Percentiles rank a stretch among this genome's conserved stretches.
phyloP scores from a whole-genome alignment of 2,888 invertebrate species.

The Limnephilus auricula region DNA sequence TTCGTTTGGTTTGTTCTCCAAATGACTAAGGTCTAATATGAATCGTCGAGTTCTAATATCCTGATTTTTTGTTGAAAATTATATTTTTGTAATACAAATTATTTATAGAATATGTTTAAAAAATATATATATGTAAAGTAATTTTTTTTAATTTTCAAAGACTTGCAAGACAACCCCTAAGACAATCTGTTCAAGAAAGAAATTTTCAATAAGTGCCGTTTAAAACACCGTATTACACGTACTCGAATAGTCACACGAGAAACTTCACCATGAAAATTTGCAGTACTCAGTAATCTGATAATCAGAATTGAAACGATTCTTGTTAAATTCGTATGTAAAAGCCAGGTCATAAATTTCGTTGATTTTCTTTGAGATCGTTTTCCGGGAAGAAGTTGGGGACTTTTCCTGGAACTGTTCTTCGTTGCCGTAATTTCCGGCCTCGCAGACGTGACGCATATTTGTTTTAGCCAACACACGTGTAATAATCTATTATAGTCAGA shows the following conservation, averaged over 20 bases:
- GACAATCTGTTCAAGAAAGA: no score
- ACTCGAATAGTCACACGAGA: neutral
- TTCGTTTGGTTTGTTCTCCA: no score
- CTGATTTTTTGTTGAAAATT: no score
- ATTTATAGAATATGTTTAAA: no score
- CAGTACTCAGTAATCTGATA: neutral
- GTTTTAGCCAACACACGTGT: conserved; percentile 39
- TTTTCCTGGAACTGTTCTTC: neutral
- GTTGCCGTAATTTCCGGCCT: conserved; percentile 31
- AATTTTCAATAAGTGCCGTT: no score
- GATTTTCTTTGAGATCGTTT: neutral
- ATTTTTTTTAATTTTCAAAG: no score
- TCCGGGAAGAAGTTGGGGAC: neutral
- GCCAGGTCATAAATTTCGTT: conserved; percentile 7
- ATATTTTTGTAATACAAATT: no score
- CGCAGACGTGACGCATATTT: conserved; percentile 34
- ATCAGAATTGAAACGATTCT: neutral
- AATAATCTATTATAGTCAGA: neutral
- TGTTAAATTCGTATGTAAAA: neutral
- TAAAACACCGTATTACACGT: neutral
- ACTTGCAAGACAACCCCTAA: no score
- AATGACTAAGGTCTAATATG: no score
- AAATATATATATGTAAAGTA: no score
- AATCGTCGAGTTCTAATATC: no score
- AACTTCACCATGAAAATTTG: neutral